These are phyloP conservation scores for Polyergus mexicanus DNA, from an alignment of 1,140 invertebrate genomes.

Conservation along the genomic window DNA sequence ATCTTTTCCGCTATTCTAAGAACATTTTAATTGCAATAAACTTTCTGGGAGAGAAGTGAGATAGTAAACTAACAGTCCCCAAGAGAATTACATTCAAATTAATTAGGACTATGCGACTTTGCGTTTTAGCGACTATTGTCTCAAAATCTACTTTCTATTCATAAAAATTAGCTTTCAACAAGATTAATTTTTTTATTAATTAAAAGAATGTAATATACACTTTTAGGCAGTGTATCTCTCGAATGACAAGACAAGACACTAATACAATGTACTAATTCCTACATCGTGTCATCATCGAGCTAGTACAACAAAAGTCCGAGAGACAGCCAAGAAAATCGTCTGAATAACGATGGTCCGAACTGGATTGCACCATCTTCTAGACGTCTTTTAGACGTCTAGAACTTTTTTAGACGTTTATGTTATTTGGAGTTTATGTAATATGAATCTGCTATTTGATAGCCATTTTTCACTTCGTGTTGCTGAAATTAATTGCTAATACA, in stretches of 20 bases:
- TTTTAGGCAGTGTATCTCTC: constrained; percentile 14
- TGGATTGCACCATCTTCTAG: neutral
- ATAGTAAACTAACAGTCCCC: neutral
- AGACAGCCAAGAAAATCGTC: neutral
- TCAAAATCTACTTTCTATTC: constrained; percentile 19
- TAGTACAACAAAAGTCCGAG: neutral
- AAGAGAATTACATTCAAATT: neutral
- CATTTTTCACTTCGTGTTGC: neutral
- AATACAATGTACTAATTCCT: constrained; percentile 6
- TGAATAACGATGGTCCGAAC: neutral
- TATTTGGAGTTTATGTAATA: neutral
- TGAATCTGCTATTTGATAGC: neutral
- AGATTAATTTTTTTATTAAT: neutral
- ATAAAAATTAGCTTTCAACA: neutral
- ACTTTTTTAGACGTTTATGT: neutral
- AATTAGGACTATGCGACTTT: neutral
- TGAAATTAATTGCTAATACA: constrained; percentile 16
- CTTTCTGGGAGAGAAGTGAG: constrained; percentile 24
- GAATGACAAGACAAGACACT: constrained; percentile 17
- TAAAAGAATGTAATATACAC: neutral
- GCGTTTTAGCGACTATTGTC: neutral
- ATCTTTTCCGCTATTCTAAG: constrained; percentile 2
- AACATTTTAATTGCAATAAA: constrained; percentile 27
- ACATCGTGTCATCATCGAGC: neutral
- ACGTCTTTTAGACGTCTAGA: too few relatives aligned